phyloP scores from a whole-genome alignment of 2,888 invertebrate genomes.

The Leptopilina drosophilae region DNA sequence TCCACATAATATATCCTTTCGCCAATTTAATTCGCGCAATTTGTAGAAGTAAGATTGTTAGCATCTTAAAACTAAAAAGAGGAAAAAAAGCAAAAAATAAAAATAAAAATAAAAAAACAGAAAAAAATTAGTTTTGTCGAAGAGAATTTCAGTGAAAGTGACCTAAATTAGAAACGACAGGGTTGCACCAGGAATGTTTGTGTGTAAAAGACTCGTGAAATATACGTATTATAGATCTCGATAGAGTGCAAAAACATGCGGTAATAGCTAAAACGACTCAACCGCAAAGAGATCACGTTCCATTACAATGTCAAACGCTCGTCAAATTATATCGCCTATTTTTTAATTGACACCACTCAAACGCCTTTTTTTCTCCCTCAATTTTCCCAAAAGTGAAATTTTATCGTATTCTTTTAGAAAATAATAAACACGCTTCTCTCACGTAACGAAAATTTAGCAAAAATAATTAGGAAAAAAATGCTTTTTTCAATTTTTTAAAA shows the following conservation, averaged over 20 bases:
- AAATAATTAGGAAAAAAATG: not conserved
- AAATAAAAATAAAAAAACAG: too few species aligned
- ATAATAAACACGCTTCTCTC: not conserved
- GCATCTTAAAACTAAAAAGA: conserved; percentile 1
- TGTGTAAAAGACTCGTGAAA: not conserved
- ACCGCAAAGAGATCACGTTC: conserved; percentile 22
- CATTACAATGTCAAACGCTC: conserved; percentile 1
- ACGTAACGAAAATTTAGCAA: not conserved
- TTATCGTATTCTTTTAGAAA: not conserved
- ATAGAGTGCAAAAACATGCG: conserved; percentile 2
- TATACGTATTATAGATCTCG: not conserved
- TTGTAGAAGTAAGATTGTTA: conserved; percentile 32
- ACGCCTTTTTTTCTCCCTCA: not conserved
- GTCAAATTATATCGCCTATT: conserved; percentile 15
- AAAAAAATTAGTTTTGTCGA: conserved; percentile 17
- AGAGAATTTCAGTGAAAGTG: conserved; percentile 28
- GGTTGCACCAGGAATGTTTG: conserved; percentile 32
- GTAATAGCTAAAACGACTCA: conserved; percentile 1
- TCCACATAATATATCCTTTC: conserved; percentile 26
- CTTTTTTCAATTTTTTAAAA: too few species aligned
- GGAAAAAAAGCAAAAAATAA: too few species aligned
- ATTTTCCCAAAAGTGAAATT: conserved; percentile 1
- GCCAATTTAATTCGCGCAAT: conserved; percentile 29
- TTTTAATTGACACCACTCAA: conserved; percentile 4
- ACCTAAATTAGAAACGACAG: conserved; percentile 32